Evolutionary conservation across 1,140 invertebrate species (phyloP), one percentile per base, ranked within the genome.

Genomic region (Leptonema lineaticorne): DNA sequence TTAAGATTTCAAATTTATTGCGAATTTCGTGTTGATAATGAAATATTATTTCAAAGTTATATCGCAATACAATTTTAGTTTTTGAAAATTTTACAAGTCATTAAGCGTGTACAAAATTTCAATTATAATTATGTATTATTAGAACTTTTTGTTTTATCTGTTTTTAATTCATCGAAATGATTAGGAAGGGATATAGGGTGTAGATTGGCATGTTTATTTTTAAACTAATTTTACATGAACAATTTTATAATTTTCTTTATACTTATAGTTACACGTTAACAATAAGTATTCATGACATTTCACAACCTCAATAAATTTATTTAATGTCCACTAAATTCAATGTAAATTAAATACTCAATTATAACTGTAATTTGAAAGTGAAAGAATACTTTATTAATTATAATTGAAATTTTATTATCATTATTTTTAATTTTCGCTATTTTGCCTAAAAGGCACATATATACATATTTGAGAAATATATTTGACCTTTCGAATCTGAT

Each of bases 11-110:
- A n/a, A n/a, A n/a, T n/a, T n/a, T n/a, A n/a, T n/a, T n/a, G n/a
- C n/a, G n/a, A n/a, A n/a, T n/a, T n/a, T n/a, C n/a, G n/a, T n/a
- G n/a, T n/a, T n/a, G n/a, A n/a, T n/a, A n/a, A n/a, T n/a, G n/a
- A n/a, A n/a, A n/a, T n/a, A n/a, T n/a, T n/a, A n/a, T n/a, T n/a
- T n/a, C n/a, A n/a, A n/a, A n/a, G n/a, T n/a, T n/a, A n/a, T 41
- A 72, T 67, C 67, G 68, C 46, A 28, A 68, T 70, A 62, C 70
- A 67, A 73, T 73, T n/a, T 68, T 46, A 63, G 66, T 73, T 73
- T 73, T 73, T 73, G 69, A 73, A 68, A 67, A 70, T 73, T 73
- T 70, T 72, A 72, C 71, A 72, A 72, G 71, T 72, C 71, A 72
- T 72, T 72, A 60, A 53, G 65, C 62, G 60, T 72, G 71, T 72